A percentile compares a stretch with the other conserved stretches of the same genome.
phyloP scores from a whole-genome alignment of 64 coral and sea anemone genomes.

The Pocillopora damicornis region DNA sequence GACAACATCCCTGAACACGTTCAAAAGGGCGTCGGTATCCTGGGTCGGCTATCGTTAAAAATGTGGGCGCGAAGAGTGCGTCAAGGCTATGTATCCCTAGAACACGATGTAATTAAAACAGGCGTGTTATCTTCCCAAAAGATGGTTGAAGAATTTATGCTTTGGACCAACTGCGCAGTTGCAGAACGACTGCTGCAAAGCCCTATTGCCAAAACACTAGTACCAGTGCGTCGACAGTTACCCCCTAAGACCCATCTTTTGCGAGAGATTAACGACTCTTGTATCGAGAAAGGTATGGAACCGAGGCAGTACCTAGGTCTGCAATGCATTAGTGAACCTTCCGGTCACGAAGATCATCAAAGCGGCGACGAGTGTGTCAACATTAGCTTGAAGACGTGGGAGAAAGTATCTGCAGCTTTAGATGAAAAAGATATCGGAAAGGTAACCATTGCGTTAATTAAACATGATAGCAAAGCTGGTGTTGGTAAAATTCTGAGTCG shows the following conservation, averaged over 20 bases:
- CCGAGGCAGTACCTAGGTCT: slow-evolving; percentile 52
- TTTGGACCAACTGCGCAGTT: slow-evolving; percentile 70
- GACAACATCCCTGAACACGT: slow-evolving; percentile 39
- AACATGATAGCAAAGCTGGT: slow-evolving; percentile 4
- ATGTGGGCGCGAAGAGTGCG: slow-evolving; percentile 65
- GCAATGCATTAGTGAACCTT: neutral
- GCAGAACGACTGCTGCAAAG: slow-evolving; percentile 55
- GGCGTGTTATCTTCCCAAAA: slow-evolving; percentile 13
- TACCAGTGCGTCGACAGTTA: slow-evolving; percentile 62
- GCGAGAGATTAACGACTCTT: slow-evolving; percentile 30
- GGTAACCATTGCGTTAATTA: slow-evolving; percentile 20
- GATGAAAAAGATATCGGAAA: slow-evolving; percentile 64
- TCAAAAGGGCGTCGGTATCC: slow-evolving; percentile 22
- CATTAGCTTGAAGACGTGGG: slow-evolving; percentile 62
- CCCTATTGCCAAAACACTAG: slow-evolving; percentile 18
- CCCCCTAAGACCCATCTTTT: slow-evolving; percentile 61
- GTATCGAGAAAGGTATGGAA: slow-evolving; percentile 31
- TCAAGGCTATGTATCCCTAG: slow-evolving; percentile 43
- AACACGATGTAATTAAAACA: neutral
- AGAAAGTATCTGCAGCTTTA: slow-evolving; percentile 64
- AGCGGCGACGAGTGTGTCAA: slow-evolving; percentile 12
- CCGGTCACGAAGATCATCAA: neutral
- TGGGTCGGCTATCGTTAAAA: slow-evolving; percentile 46
- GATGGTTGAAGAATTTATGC: slow-evolving; percentile 87
- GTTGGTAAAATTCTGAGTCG: slow-evolving; percentile 7